Evolutionary conservation across 2,888 invertebrate genomes (phyloP).

Genomic region (Clostera curtula): DNA sequence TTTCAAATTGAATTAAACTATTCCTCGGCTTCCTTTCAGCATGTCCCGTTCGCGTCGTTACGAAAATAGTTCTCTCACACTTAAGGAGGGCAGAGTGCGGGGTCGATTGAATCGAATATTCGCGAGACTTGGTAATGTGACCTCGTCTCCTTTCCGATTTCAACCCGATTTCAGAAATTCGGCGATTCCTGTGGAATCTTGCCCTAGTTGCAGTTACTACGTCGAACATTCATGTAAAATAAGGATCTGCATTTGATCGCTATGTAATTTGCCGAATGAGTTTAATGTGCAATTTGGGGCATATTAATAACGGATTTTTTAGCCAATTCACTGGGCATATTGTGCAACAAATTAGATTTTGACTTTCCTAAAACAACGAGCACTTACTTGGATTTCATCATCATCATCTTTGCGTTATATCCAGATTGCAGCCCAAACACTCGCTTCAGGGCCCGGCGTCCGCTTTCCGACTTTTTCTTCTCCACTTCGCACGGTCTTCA

Average conservation of each 20-base stretch:
- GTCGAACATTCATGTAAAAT: slow-evolving; percentile 21
- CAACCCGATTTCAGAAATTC: slow-evolving; percentile 33
- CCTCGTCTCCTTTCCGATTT: slow-evolving; percentile 26
- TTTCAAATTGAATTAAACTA: slow-evolving; percentile 14
- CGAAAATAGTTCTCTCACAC: slow-evolving; percentile 57
- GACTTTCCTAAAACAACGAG: too few species aligned
- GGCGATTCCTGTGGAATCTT: slow-evolving; percentile 20
- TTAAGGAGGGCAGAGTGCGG: slow-evolving; percentile 32
- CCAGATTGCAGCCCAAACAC: too few species aligned
- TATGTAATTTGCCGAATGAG: too few species aligned
- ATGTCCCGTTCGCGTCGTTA: slow-evolving; percentile 35
- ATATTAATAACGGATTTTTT: too few species aligned
- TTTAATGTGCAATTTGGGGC: too few species aligned
- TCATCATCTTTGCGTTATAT: too few species aligned
- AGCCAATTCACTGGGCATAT: too few species aligned
- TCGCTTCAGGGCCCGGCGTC: too few species aligned
- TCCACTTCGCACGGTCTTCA: too few species aligned
- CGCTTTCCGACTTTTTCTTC: too few species aligned
- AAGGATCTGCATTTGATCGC: slow-evolving; percentile 10
- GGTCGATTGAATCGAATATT: slow-evolving; percentile 58
- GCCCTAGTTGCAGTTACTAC: slow-evolving; percentile 14
- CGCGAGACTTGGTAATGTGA: slow-evolving; percentile 35
- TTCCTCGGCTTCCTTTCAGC: slow-evolving; percentile 25
- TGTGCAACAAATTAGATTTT: too few species aligned
- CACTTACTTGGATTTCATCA: too few species aligned